A percentile compares a stretch with the other conserved stretches of the same genome.
Conservation (phyloP, 2,797 vertebrate species). For the Helostoma temminkii region DNA sequence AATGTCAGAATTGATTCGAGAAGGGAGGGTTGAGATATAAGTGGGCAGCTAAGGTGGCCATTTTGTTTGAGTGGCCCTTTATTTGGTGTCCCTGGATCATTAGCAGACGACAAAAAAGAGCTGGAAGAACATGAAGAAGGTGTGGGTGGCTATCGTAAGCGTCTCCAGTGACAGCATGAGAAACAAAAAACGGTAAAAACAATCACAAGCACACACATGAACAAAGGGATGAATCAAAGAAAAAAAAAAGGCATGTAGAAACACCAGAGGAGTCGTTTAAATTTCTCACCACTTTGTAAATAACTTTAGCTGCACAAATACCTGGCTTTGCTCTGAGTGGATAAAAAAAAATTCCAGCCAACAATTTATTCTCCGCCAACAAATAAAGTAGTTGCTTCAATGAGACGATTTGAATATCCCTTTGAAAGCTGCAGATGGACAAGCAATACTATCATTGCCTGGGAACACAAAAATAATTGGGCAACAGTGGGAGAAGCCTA, state of each 20-base stretch:
- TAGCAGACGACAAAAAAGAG: conserved; percentile 49
- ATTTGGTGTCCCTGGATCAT: conserved; percentile 72
- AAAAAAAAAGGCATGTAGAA: neutral
- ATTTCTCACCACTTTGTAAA: conserved; percentile 75
- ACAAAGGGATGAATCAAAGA: conserved; percentile 39
- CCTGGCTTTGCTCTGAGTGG: conserved; percentile 67
- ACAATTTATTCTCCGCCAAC: conserved; percentile 69
- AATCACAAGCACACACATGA: conserved; percentile 1
- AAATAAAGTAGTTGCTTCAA: conserved; percentile 66
- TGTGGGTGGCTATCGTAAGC: conserved; percentile 46
- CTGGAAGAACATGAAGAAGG: conserved; percentile 66
- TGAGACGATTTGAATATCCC: conserved; percentile 74
- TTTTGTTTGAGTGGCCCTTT: conserved; percentile 74
- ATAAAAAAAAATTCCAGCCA: conserved; percentile 43
- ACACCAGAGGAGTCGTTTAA: conserved; percentile 65
- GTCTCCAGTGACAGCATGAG: conserved; percentile 62
- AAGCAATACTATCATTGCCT: conserved; percentile 72
- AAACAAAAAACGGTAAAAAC: conserved; percentile 6
- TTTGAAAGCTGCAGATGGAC: conserved; percentile 80
- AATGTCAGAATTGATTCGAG: conserved; percentile 83
- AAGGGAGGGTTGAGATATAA: conserved; percentile 71
- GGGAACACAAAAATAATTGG: conserved; percentile 78
- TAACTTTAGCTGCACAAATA: conserved; percentile 74
- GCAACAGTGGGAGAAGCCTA: conserved; percentile 67
- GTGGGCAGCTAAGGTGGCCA: conserved; percentile 73